Percentiles rank a stretch among this genome's conserved stretches.
Evolutionary conservation across 2,888 invertebrate genomes (phyloP).

Genomic region (Neria commutata): DNA sequence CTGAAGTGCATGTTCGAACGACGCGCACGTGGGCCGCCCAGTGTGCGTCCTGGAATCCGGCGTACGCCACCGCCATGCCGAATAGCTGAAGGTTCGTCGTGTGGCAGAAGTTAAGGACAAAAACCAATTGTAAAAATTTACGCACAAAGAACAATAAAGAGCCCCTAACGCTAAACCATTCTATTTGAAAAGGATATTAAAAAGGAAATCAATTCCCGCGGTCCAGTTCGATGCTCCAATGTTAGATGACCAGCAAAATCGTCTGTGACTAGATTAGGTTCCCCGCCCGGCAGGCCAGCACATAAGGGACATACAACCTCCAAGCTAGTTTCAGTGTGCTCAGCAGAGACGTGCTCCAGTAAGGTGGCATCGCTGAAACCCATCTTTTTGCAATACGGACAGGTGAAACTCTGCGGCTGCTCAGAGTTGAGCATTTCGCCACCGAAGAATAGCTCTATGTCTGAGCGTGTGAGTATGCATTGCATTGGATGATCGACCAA

Average conservation of each 20-base stretch:
- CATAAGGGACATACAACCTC: constrained; percentile 99
- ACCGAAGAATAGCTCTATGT: constrained; percentile 96
- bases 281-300: constrained; percentile 94
- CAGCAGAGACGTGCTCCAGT: constrained; percentile 88
- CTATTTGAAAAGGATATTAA: constrained; percentile 71
- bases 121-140: constrained; percentile 25
- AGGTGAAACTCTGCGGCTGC: constrained; percentile 95
- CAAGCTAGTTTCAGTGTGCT: constrained; percentile 88
- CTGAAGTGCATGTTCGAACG: constrained; percentile 96
- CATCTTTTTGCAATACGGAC: constrained; percentile 96
- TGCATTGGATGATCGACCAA: constrained; percentile 98
- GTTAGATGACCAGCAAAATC: constrained; percentile 97
- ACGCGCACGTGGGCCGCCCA: constrained; percentile 77
- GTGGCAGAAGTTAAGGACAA: constrained; percentile 65
- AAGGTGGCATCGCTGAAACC: constrained; percentile 92
- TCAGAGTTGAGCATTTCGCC: constrained; percentile 91
- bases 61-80: constrained; percentile 74
- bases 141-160: too few species aligned
- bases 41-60: constrained; percentile 80
- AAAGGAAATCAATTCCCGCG: constrained; percentile 91
- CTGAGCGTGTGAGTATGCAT: constrained; percentile 95
- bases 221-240: constrained; percentile 88
- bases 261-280: constrained; percentile 97
- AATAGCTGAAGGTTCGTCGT: constrained; percentile 88
- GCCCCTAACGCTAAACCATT: too few species aligned